phyloP scores from a whole-genome alignment of 1,140 invertebrate genomes.

The Drosophila kurseongensis region DNA sequence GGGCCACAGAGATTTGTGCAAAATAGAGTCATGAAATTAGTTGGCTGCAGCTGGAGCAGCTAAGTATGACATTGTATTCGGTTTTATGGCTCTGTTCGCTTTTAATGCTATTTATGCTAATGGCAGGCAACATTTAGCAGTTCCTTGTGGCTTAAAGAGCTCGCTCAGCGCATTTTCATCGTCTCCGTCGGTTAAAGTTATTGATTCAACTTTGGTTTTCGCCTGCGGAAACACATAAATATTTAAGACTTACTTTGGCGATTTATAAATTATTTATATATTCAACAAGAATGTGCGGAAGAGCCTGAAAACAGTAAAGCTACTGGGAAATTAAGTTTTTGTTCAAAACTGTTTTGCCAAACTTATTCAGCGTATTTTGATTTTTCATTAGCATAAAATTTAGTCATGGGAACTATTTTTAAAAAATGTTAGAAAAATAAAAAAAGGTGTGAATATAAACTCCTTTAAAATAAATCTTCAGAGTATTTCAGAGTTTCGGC shows the following conservation, averaged over 20 bases:
- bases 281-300: slow-evolving; percentile 11
- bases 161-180: slow-evolving; percentile 15
- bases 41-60: slow-evolving; percentile 46
- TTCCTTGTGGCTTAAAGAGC: slow-evolving; percentile 34
- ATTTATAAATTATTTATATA: slow-evolving; percentile 28
- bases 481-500: too few species aligned
- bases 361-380: neutral
- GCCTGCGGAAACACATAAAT: slow-evolving; percentile 10
- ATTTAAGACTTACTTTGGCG: slow-evolving; percentile 29
- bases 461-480: too few species aligned
- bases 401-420: neutral
- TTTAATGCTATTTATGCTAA: slow-evolving; percentile 57
- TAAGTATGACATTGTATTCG: slow-evolving; percentile 55
- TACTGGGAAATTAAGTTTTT: slow-evolving; percentile 16
- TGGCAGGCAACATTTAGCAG: slow-evolving; percentile 48
- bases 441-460: too few species aligned
- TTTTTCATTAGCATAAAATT: neutral
- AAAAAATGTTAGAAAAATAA: too few species aligned
- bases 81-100: slow-evolving; percentile 44
- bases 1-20: slow-evolving; percentile 55
- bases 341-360: neutral
- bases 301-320: slow-evolving; percentile 11
- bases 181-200: slow-evolving; percentile 11
- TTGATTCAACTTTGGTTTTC: slow-evolving; percentile 24
- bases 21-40: slow-evolving; percentile 77